Evolutionary conservation across 2,113 vertebrate species (phyloP).

Genomic region (Rhea pennata): DNA sequence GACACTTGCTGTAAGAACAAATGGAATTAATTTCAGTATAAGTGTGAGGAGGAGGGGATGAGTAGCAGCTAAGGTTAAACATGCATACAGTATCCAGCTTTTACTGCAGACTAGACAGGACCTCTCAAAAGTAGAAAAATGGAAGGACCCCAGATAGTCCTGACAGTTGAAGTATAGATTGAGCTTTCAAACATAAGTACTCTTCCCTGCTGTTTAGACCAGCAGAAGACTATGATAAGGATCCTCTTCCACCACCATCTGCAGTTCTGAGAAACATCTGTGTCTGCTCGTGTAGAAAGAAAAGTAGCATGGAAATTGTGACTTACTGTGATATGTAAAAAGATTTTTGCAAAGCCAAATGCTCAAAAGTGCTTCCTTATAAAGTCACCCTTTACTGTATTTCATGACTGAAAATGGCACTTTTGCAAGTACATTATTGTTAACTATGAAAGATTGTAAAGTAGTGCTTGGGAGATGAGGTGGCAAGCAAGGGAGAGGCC

Average conservation of each 20-base stretch:
- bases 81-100: background rate
- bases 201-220: background rate
- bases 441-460: background rate
- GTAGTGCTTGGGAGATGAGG: background rate
- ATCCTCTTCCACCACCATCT: background rate
- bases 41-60: too few species aligned
- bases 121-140: background rate
- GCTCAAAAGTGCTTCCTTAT: background rate
- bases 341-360: background rate
- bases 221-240: background rate
- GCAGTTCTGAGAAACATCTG: background rate
- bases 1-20: background rate
- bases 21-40: background rate
- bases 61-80: background rate
- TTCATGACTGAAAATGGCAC: background rate
- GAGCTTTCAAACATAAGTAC: background rate
- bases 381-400: background rate
- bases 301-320: background rate
- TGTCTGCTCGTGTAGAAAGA: background rate
- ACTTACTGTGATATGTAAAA: background rate
- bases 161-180: background rate
- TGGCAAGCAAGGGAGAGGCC: background rate
- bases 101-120: background rate
- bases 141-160: background rate
- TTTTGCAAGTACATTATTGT: fast-evolving